Base-by-base conservation (phyloP, 2,797 vertebrate species). In the Sebastes trivittatus region DNA sequence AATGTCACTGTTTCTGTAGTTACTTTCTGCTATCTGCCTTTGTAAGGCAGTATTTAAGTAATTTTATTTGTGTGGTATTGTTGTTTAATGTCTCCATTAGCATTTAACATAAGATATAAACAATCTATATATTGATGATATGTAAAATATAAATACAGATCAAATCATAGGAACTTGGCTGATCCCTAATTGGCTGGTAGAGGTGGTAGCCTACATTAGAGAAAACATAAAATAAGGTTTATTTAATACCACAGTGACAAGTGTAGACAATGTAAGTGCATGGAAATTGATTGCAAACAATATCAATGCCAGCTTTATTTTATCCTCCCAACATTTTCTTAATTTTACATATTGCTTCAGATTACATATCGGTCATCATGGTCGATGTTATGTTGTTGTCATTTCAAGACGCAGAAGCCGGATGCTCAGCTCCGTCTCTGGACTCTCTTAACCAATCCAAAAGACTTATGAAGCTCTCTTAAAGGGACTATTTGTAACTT, bases 1-100 rank as follows among this genome's bases (percentile, higher is more conserved):
- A 58, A 11, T 0, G 0, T 14, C 36, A 0, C 36, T 38, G 36
- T 38, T 38, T 25, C 29, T n/a, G 1, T 27, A 22, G 42, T 67
- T 1, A 30, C 27, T 52, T 6, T 20, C 36, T 56, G 13, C 20
- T 27, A 49, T 16, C 38, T 68, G 20, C 2, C 20, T 23, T 25
- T 22, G 11, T 10, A n/a, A 30, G 20, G 46, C 18, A 22, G 27
- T 14, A 34, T 55, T 32, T 36, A n/a, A 49, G 5, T 54, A 3
- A 59, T 46, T 60, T 72, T 22, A 46, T 49, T 34, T 29, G 8
- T 34, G 10, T 49, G 38, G 2, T 75, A 42, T 66, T 66, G 4
- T 46, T 59, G 11, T 36, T 34, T 68, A 54, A 30, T 30, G 56
- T 30, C 6, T 18, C 23, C 6, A 71, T 4, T 5, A n/a, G 3